Evolutionary conservation across 2,113 vertebrate species (phyloP), one percentile per base, ranked within the genome.

Genomic region (Cyanocitta stelleri): DNA sequence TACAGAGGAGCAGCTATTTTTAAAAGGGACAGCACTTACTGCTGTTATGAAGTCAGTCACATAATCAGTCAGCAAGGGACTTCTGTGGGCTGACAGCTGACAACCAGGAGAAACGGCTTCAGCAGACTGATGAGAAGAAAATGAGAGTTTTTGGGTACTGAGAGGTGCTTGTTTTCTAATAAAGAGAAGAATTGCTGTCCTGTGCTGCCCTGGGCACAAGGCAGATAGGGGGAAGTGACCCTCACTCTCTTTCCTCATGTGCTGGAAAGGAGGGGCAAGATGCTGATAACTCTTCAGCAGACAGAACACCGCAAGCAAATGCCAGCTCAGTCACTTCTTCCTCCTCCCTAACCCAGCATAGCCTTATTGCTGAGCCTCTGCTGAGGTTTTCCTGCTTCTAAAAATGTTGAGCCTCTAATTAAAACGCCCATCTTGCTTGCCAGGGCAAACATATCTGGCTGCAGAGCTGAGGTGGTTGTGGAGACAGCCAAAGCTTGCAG

Each of bases 341-440:
- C 54, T n/a, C 33, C 55, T 69, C 49, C 69, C 22, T 89, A 48
- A 58, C 17, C 44, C 68, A 84, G 35, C 73, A 64, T 78, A 27
- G 35, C 64, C 72, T 48, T 35, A 26, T 23, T 80, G 72, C 48
- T 1, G 23, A 93, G 61, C 56, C 52, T 88, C 73, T 9, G 3
- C 52, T 90, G 95, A 97, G 92, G 95, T 96, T 96, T 96, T 96
- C 85, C 79, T 86, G 90, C 76, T 96, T 83, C 95, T 97, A 93
- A 96, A 96, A 94, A 96, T 92, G 52, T 52, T 56, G 44, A 86
- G n/a, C n/a, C 92, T 94, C 68, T 94, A 84, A 93, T 88, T 93
- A 96, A 88, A 93, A 94, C 0, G 2, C 73, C 80, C 64, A 35
- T 75, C 68, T 78, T 69, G 10, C 73, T 86, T 91, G 82, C 88